Conservation (phyloP, 2,888 invertebrate species). For the Stenotaenia linearis region DNA sequence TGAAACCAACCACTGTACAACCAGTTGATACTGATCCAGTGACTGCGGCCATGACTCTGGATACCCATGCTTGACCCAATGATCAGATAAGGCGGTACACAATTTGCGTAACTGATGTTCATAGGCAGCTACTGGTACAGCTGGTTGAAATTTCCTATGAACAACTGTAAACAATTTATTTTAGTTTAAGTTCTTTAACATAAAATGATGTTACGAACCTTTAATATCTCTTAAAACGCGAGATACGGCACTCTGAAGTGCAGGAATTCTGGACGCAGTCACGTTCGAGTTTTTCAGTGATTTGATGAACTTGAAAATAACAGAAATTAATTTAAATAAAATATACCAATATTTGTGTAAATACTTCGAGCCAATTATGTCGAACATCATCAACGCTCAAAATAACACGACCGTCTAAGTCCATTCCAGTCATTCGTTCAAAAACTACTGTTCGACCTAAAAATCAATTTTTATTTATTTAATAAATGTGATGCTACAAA, state of each 20-base stretch:
- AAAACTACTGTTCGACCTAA: conserved; percentile 73
- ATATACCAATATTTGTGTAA: background rate
- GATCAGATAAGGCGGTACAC: conserved; percentile 77
- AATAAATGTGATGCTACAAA: conserved; percentile 1
- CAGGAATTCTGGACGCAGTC: conserved; percentile 67
- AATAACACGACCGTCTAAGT: conserved; percentile 81
- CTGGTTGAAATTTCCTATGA: conserved; percentile 78
- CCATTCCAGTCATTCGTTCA: conserved; percentile 84
- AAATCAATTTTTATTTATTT: conserved; percentile 40
- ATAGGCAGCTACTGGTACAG: conserved; percentile 78
- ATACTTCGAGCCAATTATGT: conserved; percentile 85
- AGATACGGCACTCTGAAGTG: conserved; percentile 77
- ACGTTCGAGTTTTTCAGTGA: conserved; percentile 64
- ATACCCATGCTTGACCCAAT: conserved; percentile 59
- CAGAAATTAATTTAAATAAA: background rate
- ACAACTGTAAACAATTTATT: conserved; percentile 36
- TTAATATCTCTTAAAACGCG: conserved; percentile 74
- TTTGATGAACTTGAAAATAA: conserved; percentile 63
- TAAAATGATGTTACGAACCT: conserved; percentile 43
- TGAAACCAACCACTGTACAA: conserved; percentile 75
- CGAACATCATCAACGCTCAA: conserved; percentile 88
- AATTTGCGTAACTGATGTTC: conserved; percentile 75
- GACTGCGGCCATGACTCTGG: conserved; percentile 67
- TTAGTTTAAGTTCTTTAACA: no score
- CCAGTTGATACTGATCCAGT: conserved; percentile 70